phyloP scores from a whole-genome alignment of 1,140 invertebrate genomes.

The Drosophila lowei region DNA sequence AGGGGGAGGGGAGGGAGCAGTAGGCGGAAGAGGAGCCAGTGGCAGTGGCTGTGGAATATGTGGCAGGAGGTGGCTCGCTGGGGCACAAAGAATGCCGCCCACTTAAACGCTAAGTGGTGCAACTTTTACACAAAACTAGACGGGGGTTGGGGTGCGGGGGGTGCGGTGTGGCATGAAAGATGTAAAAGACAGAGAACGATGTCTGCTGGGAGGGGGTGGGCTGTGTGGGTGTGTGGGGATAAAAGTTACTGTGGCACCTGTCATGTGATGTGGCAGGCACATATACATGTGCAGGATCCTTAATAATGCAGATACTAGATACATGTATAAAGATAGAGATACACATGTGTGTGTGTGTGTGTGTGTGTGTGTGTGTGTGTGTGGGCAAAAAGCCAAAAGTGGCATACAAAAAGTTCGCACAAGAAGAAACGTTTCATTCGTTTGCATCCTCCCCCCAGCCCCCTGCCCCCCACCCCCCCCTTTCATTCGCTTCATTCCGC shows the following conservation, averaged over 20 bases:
- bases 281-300: conserved; percentile 17
- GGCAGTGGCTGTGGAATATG: not conserved
- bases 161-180: conserved; percentile 1
- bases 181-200: conserved; percentile 26
- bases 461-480: too few species aligned
- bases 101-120: conserved; percentile 80
- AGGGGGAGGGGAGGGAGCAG: not conserved
- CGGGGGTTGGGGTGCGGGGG: conserved; percentile 5
- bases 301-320: conserved; percentile 41
- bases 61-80: not conserved
- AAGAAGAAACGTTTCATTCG: too few species aligned
- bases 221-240: conserved; percentile 1
- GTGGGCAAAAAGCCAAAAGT: conserved; percentile 32
- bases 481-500: too few species aligned
- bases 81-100: conserved; percentile 60
- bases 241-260: conserved; percentile 31
- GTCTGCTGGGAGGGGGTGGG: conserved; percentile 7
- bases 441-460: too few species aligned
- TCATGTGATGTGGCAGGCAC: conserved; percentile 41
- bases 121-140: conserved; percentile 33
- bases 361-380: not conserved
- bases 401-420: conserved; percentile 15
- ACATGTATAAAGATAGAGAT: conserved; percentile 10
- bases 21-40: not conserved
- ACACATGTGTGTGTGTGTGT: not conserved